phyloP scores from a whole-genome alignment of 2,888 invertebrate species.

The Athetis lepigone region DNA sequence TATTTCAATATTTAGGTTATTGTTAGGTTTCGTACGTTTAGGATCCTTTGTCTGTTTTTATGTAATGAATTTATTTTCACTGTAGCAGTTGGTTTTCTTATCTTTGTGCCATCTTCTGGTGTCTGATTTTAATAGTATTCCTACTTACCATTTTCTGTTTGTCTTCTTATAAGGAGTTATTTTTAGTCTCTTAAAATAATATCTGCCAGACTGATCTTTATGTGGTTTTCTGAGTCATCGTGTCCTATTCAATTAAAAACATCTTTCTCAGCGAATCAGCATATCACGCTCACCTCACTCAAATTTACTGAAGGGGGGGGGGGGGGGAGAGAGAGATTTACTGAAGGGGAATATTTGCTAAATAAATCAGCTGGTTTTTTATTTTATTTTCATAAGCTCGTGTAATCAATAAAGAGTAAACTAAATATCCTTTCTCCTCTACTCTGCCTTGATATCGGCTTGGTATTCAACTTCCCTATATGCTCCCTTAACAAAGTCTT shows the following conservation, averaged over 20 bases:
- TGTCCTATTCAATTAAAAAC: background rate
- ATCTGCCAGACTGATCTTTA: no score
- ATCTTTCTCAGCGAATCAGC: background rate
- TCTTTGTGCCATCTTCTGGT: background rate
- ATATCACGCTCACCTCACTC: background rate
- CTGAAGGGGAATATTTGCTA: background rate
- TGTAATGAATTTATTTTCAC: background rate
- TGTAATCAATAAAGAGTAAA: no score
- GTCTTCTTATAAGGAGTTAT: rapidly evolving
- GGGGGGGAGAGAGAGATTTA: no score
- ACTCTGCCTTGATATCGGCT: background rate
- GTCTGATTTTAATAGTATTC: background rate
- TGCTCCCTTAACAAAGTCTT: background rate
- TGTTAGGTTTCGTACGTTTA: background rate
- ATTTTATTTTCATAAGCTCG: background rate
- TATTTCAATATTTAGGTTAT: background rate
- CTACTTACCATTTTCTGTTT: background rate
- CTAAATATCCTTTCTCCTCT: background rate
- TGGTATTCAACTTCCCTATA: constrained; percentile 1
- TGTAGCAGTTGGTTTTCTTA: background rate
- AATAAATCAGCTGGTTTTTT: background rate
- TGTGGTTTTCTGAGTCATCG: background rate
- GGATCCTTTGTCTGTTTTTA: background rate
- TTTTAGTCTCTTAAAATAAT: no score
- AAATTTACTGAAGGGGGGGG: background rate